phyloP scores from a whole-genome alignment of 2,113 vertebrate genomes.

The Sialia sialis region DNA sequence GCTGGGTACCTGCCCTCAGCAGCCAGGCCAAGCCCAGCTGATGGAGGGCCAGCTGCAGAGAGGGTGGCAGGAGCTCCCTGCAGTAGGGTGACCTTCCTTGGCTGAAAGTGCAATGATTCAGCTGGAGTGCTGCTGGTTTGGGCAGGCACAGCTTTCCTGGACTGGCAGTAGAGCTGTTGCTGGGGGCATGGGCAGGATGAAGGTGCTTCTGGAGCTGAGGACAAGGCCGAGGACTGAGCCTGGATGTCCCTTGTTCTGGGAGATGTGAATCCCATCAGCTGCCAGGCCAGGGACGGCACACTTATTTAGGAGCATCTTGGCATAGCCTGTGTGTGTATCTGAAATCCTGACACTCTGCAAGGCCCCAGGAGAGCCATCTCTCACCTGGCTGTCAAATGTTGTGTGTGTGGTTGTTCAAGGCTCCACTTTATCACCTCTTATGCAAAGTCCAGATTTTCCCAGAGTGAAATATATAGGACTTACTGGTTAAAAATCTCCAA shows the following conservation, averaged over 20 bases:
- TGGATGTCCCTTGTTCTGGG: background rate
- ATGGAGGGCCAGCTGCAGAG: background rate
- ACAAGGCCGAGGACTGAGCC: background rate
- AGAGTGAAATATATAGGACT: background rate
- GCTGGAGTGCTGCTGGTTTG: background rate
- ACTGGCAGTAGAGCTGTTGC: background rate
- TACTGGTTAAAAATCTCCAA: background rate
- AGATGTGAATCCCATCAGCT: background rate
- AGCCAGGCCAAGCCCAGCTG: background rate
- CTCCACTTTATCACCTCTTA: background rate
- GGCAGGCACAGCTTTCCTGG: background rate
- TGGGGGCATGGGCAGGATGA: background rate
- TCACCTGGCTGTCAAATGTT: background rate
- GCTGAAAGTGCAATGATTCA: background rate
- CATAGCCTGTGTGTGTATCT: fast-evolving
- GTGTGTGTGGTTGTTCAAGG: fast-evolving
- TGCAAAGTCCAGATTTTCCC: background rate
- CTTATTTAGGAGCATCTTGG: background rate
- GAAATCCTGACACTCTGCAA: background rate
- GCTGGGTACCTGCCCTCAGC: background rate
- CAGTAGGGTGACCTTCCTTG: background rate
- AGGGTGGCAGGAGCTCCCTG: background rate
- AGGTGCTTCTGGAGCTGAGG: background rate
- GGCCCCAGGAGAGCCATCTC: background rate
- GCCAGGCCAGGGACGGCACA: fast-evolving